A percentile compares a stretch with the other conserved stretches of the same genome.
These are phyloP conservation scores for Polymixis flavicincta DNA, from an alignment of 2,888 invertebrate species.

Conservation along the genomic window DNA sequence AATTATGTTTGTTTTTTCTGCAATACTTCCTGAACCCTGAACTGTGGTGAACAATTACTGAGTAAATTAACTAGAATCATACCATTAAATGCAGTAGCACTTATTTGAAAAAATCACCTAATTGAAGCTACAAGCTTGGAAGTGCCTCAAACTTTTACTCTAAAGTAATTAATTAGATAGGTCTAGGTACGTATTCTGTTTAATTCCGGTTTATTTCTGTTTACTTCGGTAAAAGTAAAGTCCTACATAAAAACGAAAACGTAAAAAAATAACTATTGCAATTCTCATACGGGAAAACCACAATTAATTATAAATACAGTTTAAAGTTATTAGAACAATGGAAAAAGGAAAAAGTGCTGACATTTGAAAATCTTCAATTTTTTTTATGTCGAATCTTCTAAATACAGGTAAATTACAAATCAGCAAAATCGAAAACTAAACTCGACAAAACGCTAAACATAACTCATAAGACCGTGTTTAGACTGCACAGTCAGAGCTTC, in stretches of 20 bases:
- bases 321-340: neutral
- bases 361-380: neutral
- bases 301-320: neutral
- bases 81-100: neutral
- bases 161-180: neutral
- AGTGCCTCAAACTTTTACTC: neutral
- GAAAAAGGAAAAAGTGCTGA: neutral
- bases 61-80: neutral
- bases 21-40: slow-evolving; percentile 13
- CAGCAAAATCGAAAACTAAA: slow-evolving; percentile 34
- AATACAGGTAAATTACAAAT: slow-evolving; percentile 5
- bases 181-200: neutral
- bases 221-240: too few relatives aligned
- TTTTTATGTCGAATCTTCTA: neutral
- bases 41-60: neutral
- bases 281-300: neutral
- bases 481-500: slow-evolving; percentile 68
- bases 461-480: slow-evolving; percentile 72
- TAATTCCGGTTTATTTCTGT: too few relatives aligned
- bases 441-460: slow-evolving; percentile 60
- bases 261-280: too few relatives aligned
- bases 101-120: neutral
- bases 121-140: neutral
- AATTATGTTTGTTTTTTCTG: slow-evolving; percentile 51
- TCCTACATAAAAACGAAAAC: too few relatives aligned